Conservation (phyloP, 2,888 invertebrate genomes). For the Brachypalpus laphriformis region DNA sequence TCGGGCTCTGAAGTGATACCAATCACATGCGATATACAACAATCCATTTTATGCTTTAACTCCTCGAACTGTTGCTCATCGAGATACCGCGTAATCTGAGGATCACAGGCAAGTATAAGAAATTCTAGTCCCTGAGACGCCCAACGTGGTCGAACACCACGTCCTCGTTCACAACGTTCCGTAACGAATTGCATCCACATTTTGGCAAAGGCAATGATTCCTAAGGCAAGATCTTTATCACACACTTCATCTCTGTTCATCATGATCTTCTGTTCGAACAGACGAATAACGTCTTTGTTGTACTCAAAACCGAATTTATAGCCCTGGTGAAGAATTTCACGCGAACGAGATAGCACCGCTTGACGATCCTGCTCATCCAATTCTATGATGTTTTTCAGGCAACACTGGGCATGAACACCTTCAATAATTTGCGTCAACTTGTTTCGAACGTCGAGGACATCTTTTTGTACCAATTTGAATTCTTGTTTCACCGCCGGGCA, state of each 20-base stretch:
- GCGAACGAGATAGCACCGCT: slow-evolving; percentile 86
- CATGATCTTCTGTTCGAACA: slow-evolving; percentile 83
- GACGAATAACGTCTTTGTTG: slow-evolving; percentile 84
- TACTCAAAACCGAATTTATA: slow-evolving; percentile 95
- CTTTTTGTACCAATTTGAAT: slow-evolving; percentile 85
- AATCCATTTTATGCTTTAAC: slow-evolving; percentile 90
- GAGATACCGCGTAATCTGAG: slow-evolving; percentile 90
- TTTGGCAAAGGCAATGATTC: slow-evolving; percentile 88
- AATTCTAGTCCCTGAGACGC: slow-evolving; percentile 95
- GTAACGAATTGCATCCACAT: slow-evolving; percentile 96
- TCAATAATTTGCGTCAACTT: slow-evolving; percentile 82
- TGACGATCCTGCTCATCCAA: slow-evolving; percentile 83
- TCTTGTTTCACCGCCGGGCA: slow-evolving; percentile 86
- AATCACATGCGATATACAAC: slow-evolving; percentile 94
- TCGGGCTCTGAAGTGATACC: slow-evolving; percentile 85
- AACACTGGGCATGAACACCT: slow-evolving; percentile 80
- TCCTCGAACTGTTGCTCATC: slow-evolving; percentile 91
- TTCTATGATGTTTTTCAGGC: slow-evolving; percentile 79
- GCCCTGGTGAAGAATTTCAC: slow-evolving; percentile 92
- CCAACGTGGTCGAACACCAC: slow-evolving; percentile 93
- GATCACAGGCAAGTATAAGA: slow-evolving; percentile 92
- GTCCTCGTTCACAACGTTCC: slow-evolving; percentile 91
- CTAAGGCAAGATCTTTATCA: slow-evolving; percentile 84
- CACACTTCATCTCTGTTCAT: slow-evolving; percentile 80
- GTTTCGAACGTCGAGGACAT: slow-evolving; percentile 80